Conservation (phyloP, 2,113 vertebrate species). For the Dicrurus megarhynchus region DNA sequence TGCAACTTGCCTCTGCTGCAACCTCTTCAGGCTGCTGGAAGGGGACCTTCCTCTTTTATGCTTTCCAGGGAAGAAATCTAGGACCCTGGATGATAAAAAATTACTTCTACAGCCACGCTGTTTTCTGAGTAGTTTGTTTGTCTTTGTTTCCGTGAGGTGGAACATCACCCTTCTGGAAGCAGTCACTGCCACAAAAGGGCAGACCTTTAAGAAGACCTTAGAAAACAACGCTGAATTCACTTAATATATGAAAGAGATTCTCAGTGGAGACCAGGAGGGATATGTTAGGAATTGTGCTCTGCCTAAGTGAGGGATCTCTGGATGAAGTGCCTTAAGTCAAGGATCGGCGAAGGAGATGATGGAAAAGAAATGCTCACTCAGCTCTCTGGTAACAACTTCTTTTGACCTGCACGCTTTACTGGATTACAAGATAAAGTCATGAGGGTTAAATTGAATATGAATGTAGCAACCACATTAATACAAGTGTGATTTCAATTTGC, state of each 20-base stretch:
- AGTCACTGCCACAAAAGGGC: neutral
- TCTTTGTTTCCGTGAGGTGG: neutral
- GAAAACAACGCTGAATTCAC: neutral
- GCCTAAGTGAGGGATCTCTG: neutral
- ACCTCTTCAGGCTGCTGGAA: neutral
- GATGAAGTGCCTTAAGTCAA: conserved; percentile 5
- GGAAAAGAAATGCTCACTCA: neutral
- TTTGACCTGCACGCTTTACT: conserved; percentile 7
- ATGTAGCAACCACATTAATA: conserved; percentile 33
- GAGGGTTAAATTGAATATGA: conserved; percentile 44
- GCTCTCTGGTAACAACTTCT: neutral
- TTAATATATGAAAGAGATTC: neutral
- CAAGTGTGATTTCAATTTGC: conserved; percentile 57
- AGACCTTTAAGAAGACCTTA: neutral
- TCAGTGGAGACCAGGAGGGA: neutral
- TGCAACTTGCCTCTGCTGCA: neutral
- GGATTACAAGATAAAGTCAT: conserved; percentile 45
- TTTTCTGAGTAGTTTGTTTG: neutral
- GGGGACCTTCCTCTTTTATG: neutral
- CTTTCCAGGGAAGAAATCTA: conserved; percentile 29
- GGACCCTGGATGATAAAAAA: neutral
- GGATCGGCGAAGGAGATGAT: neutral
- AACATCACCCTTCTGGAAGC: neutral
- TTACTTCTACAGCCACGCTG: neutral
- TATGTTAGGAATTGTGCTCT: neutral